Conservation (phyloP, 1,140 invertebrate genomes). For the Dinoponera quadriceps region DNA sequence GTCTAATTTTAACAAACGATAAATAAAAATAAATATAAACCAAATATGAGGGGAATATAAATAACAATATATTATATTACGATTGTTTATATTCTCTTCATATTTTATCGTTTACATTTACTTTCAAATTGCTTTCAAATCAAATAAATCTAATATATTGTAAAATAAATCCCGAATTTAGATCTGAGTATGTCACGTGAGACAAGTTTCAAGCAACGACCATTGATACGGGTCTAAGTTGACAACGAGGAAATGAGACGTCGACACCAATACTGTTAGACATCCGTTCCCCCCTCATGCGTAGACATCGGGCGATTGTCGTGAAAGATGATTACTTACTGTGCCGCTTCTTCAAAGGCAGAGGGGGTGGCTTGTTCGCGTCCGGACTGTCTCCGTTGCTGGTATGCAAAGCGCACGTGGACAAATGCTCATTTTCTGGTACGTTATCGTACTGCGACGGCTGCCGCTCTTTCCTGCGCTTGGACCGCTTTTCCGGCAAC, state of each 20-base stretch:
- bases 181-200: no score
- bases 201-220: no score
- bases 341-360: conserved; percentile 96
- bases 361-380: conserved; percentile 92
- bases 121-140: no score
- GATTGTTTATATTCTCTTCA: no score
- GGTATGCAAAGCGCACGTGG: conserved; percentile 86
- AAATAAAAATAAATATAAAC: no score
- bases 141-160: no score
- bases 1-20: no score
- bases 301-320: conserved; percentile 20
- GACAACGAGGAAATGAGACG: background rate
- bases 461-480: conserved; percentile 86
- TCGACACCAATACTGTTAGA: background rate
- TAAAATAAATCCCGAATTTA: no score
- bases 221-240: no score
- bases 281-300: conserved; percentile 46
- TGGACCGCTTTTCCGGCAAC: conserved; percentile 88
- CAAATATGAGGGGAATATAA: no score
- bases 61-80: no score
- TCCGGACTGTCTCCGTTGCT: conserved; percentile 84
- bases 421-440: conserved; percentile 87
- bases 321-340: conserved; percentile 89
- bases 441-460: conserved; percentile 92
- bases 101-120: no score